phyloP scores from a whole-genome alignment of 2,888 invertebrate genomes.

The Kryphioiulus occultus region DNA sequence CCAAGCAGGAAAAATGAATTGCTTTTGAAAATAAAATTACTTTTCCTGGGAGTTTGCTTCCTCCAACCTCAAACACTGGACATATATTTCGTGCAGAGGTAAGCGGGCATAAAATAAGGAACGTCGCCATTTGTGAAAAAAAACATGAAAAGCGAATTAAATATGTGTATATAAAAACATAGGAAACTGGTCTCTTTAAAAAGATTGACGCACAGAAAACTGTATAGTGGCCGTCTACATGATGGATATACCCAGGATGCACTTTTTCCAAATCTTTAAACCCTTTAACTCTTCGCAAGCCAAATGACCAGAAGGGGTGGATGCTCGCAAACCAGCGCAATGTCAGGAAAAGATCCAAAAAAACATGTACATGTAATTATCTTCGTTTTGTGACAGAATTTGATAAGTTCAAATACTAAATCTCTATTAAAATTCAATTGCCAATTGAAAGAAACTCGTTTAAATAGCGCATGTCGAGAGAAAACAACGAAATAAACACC shows the following conservation, averaged over 20 bases:
- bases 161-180: neutral
- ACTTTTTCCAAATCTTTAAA: neutral
- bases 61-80: neutral
- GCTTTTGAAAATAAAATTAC: neutral
- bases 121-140: neutral
- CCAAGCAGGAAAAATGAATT: neutral
- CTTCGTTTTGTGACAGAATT: too few relatives aligned
- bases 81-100: neutral
- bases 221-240: neutral
- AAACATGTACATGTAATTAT: too few relatives aligned
- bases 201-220: neutral
- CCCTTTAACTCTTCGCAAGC: too few relatives aligned
- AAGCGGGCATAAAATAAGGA: neutral
- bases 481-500: too few relatives aligned
- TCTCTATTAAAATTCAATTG: too few relatives aligned
- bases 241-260: neutral
- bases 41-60: neutral
- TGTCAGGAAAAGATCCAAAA: neutral
- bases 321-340: neutral
- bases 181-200: neutral
- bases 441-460: too few relatives aligned
- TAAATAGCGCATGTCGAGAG: too few relatives aligned
- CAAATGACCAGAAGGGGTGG: too few relatives aligned
- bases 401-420: too few relatives aligned
- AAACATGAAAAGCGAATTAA: neutral